Percentiles rank a stretch among this genome's conserved stretches.
Conservation (phyloP, 1,140 invertebrate genomes). For the Drosophila bocqueti region DNA sequence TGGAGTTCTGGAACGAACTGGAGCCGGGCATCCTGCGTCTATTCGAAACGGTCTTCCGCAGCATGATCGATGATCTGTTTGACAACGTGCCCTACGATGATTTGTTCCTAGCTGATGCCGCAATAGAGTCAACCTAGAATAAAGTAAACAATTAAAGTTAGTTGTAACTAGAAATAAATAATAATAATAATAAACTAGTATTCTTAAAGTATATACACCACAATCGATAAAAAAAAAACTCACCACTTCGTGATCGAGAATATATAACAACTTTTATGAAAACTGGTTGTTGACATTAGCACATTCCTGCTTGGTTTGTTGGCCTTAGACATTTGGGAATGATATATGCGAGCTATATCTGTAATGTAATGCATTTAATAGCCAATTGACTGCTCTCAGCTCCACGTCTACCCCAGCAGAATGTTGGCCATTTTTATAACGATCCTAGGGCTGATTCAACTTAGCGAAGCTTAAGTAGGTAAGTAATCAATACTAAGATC, state of each 20-base stretch:
- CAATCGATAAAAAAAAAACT: constrained; percentile 29
- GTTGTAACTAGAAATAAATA: constrained; percentile 11
- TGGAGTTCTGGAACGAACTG: constrained; percentile 71
- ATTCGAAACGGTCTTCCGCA: constrained; percentile 54
- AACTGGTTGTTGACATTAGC: constrained; percentile 46
- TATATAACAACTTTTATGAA: constrained; percentile 8
- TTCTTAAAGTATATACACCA: constrained; percentile 19
- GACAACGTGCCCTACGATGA: constrained; percentile 63
- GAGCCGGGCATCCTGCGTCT: constrained; percentile 52
- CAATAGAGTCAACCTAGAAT: constrained; percentile 2
- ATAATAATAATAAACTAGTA: not conserved
- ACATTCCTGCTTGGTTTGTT: constrained; percentile 31
- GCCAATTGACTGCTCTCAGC: not conserved
- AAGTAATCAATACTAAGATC: not conserved
- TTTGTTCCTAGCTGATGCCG: constrained; percentile 40
- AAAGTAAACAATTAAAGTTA: not conserved
- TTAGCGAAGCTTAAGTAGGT: constrained; percentile 26
- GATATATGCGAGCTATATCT: constrained; percentile 1
- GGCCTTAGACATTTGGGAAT: constrained; percentile 21
- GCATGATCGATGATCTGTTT: constrained; percentile 59
- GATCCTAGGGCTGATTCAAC: constrained; percentile 1
- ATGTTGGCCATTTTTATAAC: constrained; percentile 17
- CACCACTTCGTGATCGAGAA: constrained; percentile 1
- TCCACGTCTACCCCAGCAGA: not conserved
- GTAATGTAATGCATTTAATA: constrained; percentile 24